Evolutionary conservation across 2,888 invertebrate genomes (phyloP).

Genomic region (Bellardia bayeri): DNA sequence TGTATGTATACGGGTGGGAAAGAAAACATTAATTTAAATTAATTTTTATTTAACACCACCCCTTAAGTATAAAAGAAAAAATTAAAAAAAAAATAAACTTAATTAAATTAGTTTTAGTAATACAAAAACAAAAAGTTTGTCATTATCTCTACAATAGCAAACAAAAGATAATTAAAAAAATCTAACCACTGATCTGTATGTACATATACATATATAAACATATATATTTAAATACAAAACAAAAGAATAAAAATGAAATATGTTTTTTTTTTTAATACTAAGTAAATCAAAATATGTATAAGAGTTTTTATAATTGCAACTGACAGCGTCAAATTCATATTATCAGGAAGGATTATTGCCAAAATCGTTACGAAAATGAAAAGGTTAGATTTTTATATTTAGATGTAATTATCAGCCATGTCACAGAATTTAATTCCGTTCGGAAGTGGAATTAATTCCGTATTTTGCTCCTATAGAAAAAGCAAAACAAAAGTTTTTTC

Average conservation of each 20-base stretch:
- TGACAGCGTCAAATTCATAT: no score
- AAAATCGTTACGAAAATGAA: no score
- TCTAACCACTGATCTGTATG: constrained; percentile 65
- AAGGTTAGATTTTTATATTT: no score
- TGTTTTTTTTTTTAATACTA: constrained; percentile 67
- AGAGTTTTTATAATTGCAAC: no score
- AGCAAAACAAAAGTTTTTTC: no score
- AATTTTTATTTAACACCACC: constrained; percentile 15
- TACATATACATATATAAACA: constrained; percentile 60
- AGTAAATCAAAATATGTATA: neutral
- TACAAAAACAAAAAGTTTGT: constrained; percentile 36
- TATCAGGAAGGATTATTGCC: no score
- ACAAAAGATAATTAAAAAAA: constrained; percentile 4
- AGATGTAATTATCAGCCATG: no score
- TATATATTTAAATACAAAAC: constrained; percentile 66
- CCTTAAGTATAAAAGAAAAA: neutral
- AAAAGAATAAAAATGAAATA: constrained; percentile 55
- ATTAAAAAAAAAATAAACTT: no score
- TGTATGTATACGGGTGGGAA: constrained; percentile 2
- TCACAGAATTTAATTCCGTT: no score
- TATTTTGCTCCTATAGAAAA: no score
- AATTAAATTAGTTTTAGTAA: constrained; percentile 52
- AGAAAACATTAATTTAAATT: constrained; percentile 17
- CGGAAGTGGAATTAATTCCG: no score
- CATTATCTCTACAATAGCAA: constrained; percentile 24